Evolutionary conservation across 2,888 invertebrate genomes (phyloP).

Genomic region (Leptopterna dolabrata): DNA sequence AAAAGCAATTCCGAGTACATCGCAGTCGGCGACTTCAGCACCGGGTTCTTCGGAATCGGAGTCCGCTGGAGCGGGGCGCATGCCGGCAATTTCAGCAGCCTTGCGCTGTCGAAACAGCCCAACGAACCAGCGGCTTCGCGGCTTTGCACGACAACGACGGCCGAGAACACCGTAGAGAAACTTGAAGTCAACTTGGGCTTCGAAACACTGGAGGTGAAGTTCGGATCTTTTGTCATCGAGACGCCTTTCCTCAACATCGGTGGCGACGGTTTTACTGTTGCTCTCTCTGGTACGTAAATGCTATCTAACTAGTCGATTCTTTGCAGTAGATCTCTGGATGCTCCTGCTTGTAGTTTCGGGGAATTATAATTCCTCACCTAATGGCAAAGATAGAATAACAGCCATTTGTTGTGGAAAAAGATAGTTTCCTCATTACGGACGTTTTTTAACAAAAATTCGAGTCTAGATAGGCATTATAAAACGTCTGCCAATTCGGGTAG

Average conservation of each 20-base stretch:
- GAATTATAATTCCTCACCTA: too few species aligned
- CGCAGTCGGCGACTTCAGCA: neutral
- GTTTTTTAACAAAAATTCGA: too few species aligned
- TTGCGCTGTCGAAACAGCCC: neutral
- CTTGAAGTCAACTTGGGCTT: neutral
- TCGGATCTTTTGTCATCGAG: neutral
- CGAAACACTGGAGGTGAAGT: neutral
- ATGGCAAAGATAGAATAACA: too few species aligned
- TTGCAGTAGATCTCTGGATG: too few species aligned
- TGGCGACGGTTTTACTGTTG: neutral
- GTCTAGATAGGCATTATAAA: too few species aligned
- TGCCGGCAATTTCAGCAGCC: neutral
- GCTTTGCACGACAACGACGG: neutral
- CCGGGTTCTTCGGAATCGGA: neutral
- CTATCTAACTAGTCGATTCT: too few species aligned
- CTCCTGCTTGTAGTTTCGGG: too few species aligned
- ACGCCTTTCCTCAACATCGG: neutral
- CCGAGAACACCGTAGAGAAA: neutral
- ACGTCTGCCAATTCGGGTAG: too few species aligned
- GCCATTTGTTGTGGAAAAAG: too few species aligned
- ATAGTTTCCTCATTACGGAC: too few species aligned
- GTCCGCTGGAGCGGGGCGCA: neutral
- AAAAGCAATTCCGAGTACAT: neutral
- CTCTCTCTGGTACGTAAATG: neutral
- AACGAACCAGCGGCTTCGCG: neutral